A percentile compares a stretch with the other conserved stretches of the same genome.
These are phyloP conservation scores for Gortyna flavago DNA, from an alignment of 2,888 invertebrate species.

Conservation along the genomic window DNA sequence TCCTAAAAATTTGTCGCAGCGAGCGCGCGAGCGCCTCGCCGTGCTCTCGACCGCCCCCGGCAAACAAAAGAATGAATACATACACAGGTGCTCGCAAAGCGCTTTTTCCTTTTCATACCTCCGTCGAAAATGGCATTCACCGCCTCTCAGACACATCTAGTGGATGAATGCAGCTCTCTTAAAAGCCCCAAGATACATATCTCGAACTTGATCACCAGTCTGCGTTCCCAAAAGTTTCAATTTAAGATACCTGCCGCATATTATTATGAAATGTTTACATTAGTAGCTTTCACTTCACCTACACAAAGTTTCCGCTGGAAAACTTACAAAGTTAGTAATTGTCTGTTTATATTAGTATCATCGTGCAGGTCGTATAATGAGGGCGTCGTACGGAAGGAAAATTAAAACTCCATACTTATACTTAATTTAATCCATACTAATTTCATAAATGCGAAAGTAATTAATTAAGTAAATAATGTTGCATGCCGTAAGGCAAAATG, in stretches of 20 bases:
- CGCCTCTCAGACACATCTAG: constrained; percentile 74
- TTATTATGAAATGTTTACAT: constrained; percentile 31
- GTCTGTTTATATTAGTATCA: constrained; percentile 44
- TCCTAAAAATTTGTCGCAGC: constrained; percentile 59
- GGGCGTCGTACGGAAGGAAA: constrained; percentile 51
- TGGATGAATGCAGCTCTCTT: constrained; percentile 76
- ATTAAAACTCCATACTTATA: constrained; percentile 46
- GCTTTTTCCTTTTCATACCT: constrained; percentile 78
- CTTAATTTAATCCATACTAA: neutral
- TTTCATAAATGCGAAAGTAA: neutral
- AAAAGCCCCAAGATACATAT: constrained; percentile 68
- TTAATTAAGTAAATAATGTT: too few species aligned
- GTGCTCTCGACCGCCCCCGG: constrained; percentile 73
- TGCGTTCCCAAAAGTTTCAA: constrained; percentile 30
- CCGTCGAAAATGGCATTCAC: constrained; percentile 80
- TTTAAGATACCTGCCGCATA: constrained; percentile 4
- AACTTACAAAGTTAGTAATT: constrained; percentile 41
- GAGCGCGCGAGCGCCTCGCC: constrained; percentile 60
- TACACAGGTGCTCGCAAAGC: constrained; percentile 77
- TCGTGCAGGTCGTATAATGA: constrained; percentile 33
- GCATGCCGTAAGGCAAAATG: too few species aligned
- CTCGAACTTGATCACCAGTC: constrained; percentile 56
- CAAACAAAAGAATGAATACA: constrained; percentile 82
- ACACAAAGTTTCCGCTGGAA: constrained; percentile 21
- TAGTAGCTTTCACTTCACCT: constrained; percentile 1